These are phyloP conservation scores for Eucera pruinosa DNA, from an alignment of 2,888 invertebrate genomes.

Conservation along the genomic window DNA sequence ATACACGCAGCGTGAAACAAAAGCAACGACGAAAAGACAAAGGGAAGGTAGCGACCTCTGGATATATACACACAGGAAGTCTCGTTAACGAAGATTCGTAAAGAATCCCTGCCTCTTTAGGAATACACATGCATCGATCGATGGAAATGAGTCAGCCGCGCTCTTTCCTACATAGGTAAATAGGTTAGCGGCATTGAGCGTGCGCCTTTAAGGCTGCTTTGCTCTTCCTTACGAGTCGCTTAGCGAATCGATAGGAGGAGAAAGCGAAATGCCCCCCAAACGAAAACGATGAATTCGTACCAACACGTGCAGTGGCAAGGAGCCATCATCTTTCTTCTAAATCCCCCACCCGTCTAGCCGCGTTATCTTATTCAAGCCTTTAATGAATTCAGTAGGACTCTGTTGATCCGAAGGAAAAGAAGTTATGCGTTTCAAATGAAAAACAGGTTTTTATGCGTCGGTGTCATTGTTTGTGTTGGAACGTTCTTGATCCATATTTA, in stretches of 20 bases:
- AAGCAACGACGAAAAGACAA: no score
- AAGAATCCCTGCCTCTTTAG: conserved; percentile 16
- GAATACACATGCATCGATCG: conserved; percentile 48
- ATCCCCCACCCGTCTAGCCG: no score
- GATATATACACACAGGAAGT: background rate
- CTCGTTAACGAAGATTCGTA: conserved; percentile 22
- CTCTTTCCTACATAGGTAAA: conserved; percentile 71
- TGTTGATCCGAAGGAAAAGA: no score
- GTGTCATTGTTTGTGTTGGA: no score
- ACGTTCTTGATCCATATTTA: conserved; percentile 1
- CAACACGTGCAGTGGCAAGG: conserved; percentile 14
- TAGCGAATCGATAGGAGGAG: conserved; percentile 73
- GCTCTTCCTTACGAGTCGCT: conserved; percentile 71
- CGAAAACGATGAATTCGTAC: conserved; percentile 49
- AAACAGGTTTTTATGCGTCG: no score
- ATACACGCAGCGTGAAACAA: no score
- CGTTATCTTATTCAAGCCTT: background rate
- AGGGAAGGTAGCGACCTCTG: background rate
- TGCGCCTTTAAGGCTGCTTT: conserved; percentile 74
- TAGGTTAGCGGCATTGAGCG: conserved; percentile 74
- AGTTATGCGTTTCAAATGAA: no score
- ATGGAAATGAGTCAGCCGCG: conserved; percentile 67
- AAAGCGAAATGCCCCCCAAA: conserved; percentile 61
- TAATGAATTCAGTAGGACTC: background rate
- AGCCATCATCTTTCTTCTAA: background rate